Base-by-base conservation (phyloP, 2,888 invertebrate species). In the Stenoptilia bipunctidactyla region DNA sequence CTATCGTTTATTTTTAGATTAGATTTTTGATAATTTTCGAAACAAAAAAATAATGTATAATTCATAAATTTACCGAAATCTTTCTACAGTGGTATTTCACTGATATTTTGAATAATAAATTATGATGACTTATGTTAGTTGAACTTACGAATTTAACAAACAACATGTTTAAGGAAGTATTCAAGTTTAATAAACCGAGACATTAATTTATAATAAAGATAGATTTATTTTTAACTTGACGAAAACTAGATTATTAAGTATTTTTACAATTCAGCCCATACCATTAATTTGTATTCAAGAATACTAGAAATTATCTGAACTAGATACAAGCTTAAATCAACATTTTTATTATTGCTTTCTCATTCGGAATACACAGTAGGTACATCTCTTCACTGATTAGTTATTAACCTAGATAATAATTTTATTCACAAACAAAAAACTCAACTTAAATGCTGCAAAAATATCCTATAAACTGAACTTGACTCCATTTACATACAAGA, bases 161-260 rank as follows among this genome's bases (percentile, higher is more conserved):
- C n/a, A n/a, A n/a, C n/a, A n/a, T n/a, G n/a, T n/a, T n/a, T n/a
- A n/a, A n/a, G n/a, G n/a, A n/a, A n/a, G n/a, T n/a, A n/a, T n/a
- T n/a, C n/a, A n/a, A n/a, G n/a, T n/a, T n/a, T 3, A n/a, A 30
- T n/a, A 63, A 69, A 67, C 65, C 51, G 70, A 67, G 53, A 66
- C 61, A 62, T 60, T 52, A 42, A 46, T 42, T 50, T 50, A 53
- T 61, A 58, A 65, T 66, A 73, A 70, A 72, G 58, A 70, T 69
- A 63, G 52, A 64, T 75, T 73, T 74, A 68, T 76, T 76, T 64
- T 50, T n/a, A n/a, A n/a, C 55, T 63, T 68, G 53, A 59, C 64
- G 66, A 65, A 61, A 65, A 67, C 61, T 59, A 55, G 54, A 47
- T 47, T 51, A 47, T 51, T 55, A 54, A 46, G 53, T 51, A 50